A percentile compares a stretch with the other conserved stretches of the same genome.
phyloP scores from a whole-genome alignment of 2,113 vertebrate species.

The Aldabrachelys gigantea region DNA sequence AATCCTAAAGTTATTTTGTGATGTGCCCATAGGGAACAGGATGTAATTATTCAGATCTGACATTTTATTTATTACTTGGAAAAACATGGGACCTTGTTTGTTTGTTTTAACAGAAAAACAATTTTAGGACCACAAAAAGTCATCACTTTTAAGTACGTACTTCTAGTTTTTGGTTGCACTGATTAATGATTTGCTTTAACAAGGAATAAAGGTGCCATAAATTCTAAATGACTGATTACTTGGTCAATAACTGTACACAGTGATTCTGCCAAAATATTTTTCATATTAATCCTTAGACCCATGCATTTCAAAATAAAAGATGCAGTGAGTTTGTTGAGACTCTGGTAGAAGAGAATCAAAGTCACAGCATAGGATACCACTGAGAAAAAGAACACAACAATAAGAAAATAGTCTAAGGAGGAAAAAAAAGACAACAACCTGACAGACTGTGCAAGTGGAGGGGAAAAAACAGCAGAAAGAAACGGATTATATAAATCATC shows the following conservation, averaged over 20 bases:
- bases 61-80: not conserved
- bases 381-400: slow-evolving; percentile 68
- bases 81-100: not conserved
- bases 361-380: slow-evolving; percentile 72
- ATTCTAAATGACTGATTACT: not conserved
- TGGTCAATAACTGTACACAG: slow-evolving; percentile 38
- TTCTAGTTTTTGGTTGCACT: not conserved
- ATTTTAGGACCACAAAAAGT: not conserved
- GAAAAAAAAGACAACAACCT: slow-evolving; percentile 59
- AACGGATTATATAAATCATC: not conserved
- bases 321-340: slow-evolving; percentile 44
- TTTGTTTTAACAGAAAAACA: not conserved
- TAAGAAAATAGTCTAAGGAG: slow-evolving; percentile 57
- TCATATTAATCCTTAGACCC: slow-evolving; percentile 41
- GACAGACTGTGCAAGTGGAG: slow-evolving; percentile 65
- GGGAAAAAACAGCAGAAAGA: slow-evolving; percentile 1
- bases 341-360: slow-evolving; percentile 67
- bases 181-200: slow-evolving; percentile 30
- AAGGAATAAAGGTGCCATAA: slow-evolving; percentile 24
- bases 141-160: not conserved
- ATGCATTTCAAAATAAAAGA: slow-evolving; percentile 48
- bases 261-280: slow-evolving; percentile 40
- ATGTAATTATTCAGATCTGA: slow-evolving; percentile 29
- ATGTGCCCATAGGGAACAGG: not conserved
- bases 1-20: not conserved